Evolutionary conservation across 2,797 vertebrate genomes (phyloP).

Genomic region (Melanotaenia pygmaea): DNA sequence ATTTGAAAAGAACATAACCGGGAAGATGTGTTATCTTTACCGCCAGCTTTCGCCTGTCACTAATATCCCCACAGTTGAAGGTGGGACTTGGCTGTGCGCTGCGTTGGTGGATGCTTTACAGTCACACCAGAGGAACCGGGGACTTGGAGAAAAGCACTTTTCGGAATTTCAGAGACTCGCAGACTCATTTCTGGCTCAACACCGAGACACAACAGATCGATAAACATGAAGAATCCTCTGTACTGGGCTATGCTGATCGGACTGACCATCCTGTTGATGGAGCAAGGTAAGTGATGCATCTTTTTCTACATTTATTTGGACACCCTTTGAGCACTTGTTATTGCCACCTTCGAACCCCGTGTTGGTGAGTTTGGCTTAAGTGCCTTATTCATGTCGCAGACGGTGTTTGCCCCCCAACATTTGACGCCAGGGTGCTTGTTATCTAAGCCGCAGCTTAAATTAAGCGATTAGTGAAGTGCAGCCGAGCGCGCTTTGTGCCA

Average conservation of each 20-base stretch:
- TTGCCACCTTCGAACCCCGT: not conserved
- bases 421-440: constrained; percentile 35
- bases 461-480: constrained; percentile 66
- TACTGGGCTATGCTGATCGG: constrained; percentile 83
- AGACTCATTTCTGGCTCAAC: constrained; percentile 43
- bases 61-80: constrained; percentile 71
- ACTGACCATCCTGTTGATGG: constrained; percentile 82
- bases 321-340: constrained; percentile 44
- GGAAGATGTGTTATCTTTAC: fast-evolving
- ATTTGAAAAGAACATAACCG: not conserved
- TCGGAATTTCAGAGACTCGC: constrained; percentile 67
- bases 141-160: constrained; percentile 70
- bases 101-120: constrained; percentile 71
- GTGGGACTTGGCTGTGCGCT: constrained; percentile 74
- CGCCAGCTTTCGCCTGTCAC: not conserved
- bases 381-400: not conserved
- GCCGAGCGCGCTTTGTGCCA: constrained; percentile 36
- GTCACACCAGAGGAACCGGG: constrained; percentile 59
- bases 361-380: constrained; percentile 3
- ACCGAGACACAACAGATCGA: constrained; percentile 21
- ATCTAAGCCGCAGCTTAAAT: constrained; percentile 58
- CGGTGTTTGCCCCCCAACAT: constrained; percentile 13
- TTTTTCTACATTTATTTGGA: not conserved
- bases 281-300: constrained; percentile 80
- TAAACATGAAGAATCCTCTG: constrained; percentile 80